Evolutionary conservation across 1,140 invertebrate genomes (phyloP), one percentile per base, ranked within the genome.

Genomic region (Pogonus chalceus): DNA sequence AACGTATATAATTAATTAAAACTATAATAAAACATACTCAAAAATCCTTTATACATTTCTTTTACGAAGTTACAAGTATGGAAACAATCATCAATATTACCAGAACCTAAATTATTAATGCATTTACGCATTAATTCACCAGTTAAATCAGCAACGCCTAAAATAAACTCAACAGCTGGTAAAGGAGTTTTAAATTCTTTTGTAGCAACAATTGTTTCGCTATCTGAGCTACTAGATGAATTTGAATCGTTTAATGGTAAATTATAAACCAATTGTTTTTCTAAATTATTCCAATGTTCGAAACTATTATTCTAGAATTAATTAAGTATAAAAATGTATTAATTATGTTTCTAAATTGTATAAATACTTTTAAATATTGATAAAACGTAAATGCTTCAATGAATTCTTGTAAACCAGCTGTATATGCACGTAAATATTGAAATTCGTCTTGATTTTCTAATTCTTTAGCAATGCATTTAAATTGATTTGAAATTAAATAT

Each of bases 71-170:
- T 76, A 64, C 86, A 88, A 2, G 84, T 79, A 51, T 83, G 70
- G 63, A 83, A 83, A 61, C 90, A 90, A 49, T 80, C 80, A 18
- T 81, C 76, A n/a, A 85, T 77, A 60, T 92, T 82, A 0, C 88
- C 89, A 55, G 76, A 76, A 0, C 86, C 83, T 23, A 94, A 77
- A 61, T 82, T 85, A 62, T 88, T 92, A 3, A 95, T 91, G 53
- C 89, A 90, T 58, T 83, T 81, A 53, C 91, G 76, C 91, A 95
- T 94, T 20, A 94, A 65, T 69, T 96, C 91, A 0, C 91, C 92
- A 2, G 90, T 92, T 9, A 93, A 73, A 73, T 96, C 92, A 4
- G 86, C 84, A 35, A 95, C 69, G 1, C 91, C 92, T n/a, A 94
- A 68, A 58, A 94, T 79, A 62, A 83, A 91, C 59, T 91, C 88